Conservation (phyloP, 2,888 invertebrate species). For the Torymus auratus region DNA sequence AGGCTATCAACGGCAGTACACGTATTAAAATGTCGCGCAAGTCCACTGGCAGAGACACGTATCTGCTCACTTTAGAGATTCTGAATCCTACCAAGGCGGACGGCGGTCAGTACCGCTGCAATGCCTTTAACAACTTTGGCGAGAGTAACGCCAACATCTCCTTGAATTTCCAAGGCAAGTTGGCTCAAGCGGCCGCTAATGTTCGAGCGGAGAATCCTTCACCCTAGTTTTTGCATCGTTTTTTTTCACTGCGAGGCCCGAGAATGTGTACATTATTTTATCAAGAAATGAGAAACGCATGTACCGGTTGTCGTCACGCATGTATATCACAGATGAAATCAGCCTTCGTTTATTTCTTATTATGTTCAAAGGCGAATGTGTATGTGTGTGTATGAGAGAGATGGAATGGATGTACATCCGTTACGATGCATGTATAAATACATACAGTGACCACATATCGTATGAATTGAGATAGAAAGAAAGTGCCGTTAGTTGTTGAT, state of each 20-base stretch:
- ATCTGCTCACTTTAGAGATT: slow-evolving; percentile 94
- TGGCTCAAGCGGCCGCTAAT: slow-evolving; percentile 41
- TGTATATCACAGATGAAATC: no score
- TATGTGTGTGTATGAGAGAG: no score
- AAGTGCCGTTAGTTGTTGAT: no score
- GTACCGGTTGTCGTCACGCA: no score
- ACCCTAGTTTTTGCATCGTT: not conserved
- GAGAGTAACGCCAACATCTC: slow-evolving; percentile 99
- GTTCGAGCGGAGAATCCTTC: slow-evolving; percentile 8
- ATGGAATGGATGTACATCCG: no score
- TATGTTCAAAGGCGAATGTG: no score
- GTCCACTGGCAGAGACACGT: slow-evolving; percentile 92
- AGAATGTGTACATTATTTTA: no score
- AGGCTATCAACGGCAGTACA: slow-evolving; percentile 88
- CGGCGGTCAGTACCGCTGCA: slow-evolving; percentile 99
- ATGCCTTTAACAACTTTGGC: slow-evolving; percentile 98
- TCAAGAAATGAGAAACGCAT: no score
- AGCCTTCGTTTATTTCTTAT: no score
- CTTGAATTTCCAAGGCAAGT: slow-evolving; percentile 98
- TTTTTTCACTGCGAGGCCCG: not conserved
- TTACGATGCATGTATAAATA: no score
- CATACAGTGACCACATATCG: no score
- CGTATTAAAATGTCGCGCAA: slow-evolving; percentile 95
- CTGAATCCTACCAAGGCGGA: slow-evolving; percentile 96
- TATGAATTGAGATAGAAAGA: no score